These are phyloP conservation scores for Lethocerus indicus DNA, from an alignment of 1,140 invertebrate species.

Conservation along the genomic window DNA sequence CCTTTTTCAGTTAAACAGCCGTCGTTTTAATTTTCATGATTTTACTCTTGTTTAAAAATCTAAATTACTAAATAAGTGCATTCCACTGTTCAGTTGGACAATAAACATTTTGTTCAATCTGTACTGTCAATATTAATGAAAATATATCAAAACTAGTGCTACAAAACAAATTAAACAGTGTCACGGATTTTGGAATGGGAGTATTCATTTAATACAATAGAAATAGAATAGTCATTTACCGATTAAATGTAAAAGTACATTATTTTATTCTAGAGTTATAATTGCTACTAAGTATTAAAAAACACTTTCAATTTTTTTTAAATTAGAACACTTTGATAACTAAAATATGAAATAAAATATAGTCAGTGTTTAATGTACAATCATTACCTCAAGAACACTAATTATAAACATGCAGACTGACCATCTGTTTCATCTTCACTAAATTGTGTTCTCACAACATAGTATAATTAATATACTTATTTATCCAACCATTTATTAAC, in stretches of 20 bases:
- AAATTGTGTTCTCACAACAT: not conserved
- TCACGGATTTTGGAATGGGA: not conserved
- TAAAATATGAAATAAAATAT: too few species aligned
- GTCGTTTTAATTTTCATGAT: too few species aligned
- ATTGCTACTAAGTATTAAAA: not conserved
- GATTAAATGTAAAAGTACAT: not conserved
- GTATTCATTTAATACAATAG: not conserved
- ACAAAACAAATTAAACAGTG: not conserved
- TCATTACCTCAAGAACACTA: conserved; percentile 28
- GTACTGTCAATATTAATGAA: not conserved
- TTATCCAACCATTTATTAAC: not conserved
- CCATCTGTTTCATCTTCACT: conserved; percentile 39
- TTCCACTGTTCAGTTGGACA: not conserved
- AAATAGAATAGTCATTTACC: not conserved
- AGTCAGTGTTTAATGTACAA: conserved; percentile 2
- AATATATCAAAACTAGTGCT: not conserved
- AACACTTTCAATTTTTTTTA: not conserved
- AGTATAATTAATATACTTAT: not conserved
- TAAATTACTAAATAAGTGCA: too few species aligned
- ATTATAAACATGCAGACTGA: conserved; percentile 57
- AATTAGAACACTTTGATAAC: not conserved
- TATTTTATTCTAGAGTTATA: not conserved
- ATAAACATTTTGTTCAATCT: not conserved
- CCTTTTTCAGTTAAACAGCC: too few species aligned
- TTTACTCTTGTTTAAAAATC: too few species aligned